Conservation (phyloP, 2,113 vertebrate genomes). For the Uropsilus gracilis region DNA sequence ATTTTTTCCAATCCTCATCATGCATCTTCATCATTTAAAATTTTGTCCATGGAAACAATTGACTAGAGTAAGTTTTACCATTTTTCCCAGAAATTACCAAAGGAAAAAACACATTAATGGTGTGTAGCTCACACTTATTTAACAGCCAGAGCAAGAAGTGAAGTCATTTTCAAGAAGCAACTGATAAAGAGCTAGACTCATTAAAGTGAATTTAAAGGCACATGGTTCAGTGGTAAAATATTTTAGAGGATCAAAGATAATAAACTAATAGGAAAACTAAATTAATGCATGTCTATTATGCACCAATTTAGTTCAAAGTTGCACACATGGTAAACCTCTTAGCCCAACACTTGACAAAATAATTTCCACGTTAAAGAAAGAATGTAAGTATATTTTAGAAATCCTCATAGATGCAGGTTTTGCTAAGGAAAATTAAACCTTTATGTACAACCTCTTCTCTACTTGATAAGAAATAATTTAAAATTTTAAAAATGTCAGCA, state of each 20-base stretch:
- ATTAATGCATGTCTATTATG: not conserved
- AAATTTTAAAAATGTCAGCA: not conserved
- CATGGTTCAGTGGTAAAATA: slow-evolving; percentile 65
- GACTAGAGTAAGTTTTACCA: not conserved
- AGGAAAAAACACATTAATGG: slow-evolving; percentile 42
- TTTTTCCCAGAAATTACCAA: not conserved
- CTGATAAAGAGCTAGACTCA: slow-evolving; percentile 47
- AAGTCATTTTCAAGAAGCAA: not conserved
- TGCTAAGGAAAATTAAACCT: slow-evolving; percentile 51
- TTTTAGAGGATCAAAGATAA: slow-evolving; percentile 64
- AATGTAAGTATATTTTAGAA: slow-evolving; percentile 32
- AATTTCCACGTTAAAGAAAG: slow-evolving; percentile 65
- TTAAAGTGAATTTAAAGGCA: slow-evolving; percentile 48
- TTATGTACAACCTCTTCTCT: not conserved
- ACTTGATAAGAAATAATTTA: not conserved
- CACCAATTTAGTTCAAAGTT: slow-evolving; percentile 49
- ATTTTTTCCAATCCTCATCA: not conserved
- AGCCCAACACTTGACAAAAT: slow-evolving; percentile 72
- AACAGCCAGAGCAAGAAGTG: not conserved
- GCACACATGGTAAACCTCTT: slow-evolving; percentile 54
- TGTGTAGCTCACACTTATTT: not conserved
- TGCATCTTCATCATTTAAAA: slow-evolving; percentile 5
- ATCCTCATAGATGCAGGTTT: slow-evolving; percentile 30
- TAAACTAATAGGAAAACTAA: slow-evolving; percentile 66
- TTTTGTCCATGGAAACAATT: not conserved